Conservation (phyloP, 2,888 invertebrate genomes). For the Lagria hirta region DNA sequence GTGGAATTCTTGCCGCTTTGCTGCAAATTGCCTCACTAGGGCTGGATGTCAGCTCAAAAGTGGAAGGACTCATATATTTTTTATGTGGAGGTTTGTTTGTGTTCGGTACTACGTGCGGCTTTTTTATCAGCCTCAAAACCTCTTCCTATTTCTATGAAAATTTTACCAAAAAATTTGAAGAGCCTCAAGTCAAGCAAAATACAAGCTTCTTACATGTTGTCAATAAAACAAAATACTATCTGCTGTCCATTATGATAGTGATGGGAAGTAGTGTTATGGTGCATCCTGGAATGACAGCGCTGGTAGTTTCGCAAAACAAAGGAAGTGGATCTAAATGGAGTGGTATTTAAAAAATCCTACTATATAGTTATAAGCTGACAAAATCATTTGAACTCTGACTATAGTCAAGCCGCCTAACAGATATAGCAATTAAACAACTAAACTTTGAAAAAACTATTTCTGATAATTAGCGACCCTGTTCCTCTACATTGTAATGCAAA, state of each 20-base stretch:
- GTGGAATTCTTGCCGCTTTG: constrained; percentile 23
- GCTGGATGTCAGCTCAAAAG: constrained; percentile 4
- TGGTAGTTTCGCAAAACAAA: constrained; percentile 31
- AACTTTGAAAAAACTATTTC: too few species aligned
- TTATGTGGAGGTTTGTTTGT: constrained; percentile 13
- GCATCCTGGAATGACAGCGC: constrained; percentile 36
- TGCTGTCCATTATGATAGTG: constrained; percentile 32
- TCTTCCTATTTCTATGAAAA: constrained; percentile 4
- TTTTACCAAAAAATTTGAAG: constrained; percentile 6
- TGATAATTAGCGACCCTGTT: too few species aligned
- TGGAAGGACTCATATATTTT: constrained; percentile 24
- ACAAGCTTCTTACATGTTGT: constrained; percentile 4
- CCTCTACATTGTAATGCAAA: too few species aligned
- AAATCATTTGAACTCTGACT: too few species aligned
- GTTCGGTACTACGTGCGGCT: constrained; percentile 1
- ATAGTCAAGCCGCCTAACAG: too few species aligned
- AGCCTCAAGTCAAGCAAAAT: constrained; percentile 2
- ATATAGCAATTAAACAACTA: too few species aligned
- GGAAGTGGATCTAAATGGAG: constrained; percentile 29
- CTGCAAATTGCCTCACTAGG: constrained; percentile 19
- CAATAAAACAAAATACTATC: constrained; percentile 15
- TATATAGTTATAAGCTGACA: too few species aligned
- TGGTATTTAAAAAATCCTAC: constrained; percentile 32
- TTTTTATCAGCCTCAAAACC: not conserved
- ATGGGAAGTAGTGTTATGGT: constrained; percentile 35